phyloP scores from a whole-genome alignment of 2,888 invertebrate genomes.

The Drosophila affinis region DNA sequence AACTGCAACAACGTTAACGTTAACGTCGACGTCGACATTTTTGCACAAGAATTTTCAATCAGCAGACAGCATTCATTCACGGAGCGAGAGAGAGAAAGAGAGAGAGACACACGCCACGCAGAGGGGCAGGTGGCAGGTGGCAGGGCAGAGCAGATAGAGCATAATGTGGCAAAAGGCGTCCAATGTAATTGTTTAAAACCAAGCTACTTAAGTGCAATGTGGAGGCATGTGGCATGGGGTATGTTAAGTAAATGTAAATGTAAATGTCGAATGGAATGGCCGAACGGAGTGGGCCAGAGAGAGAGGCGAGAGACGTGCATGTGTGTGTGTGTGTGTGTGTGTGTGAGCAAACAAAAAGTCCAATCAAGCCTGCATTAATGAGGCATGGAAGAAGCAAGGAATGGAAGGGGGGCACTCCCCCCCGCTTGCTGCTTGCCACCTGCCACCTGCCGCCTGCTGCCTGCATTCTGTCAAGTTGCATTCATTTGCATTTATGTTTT shows the following conservation, averaged over 20 bases:
- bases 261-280: neutral
- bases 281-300: neutral
- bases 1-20: conserved; percentile 26
- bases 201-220: conserved; percentile 73
- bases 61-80: conserved; percentile 59
- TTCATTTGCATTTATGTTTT: conserved; percentile 79
- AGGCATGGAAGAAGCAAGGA: conserved; percentile 31
- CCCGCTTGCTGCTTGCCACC: neutral
- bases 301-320: no score
- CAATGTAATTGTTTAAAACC: conserved; percentile 74
- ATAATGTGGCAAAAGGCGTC: conserved; percentile 74
- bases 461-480: conserved; percentile 38
- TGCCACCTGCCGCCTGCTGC: no score
- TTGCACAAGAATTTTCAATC: conserved; percentile 79
- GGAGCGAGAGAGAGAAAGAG: neutral
- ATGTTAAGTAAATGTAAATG: neutral
- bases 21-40: conserved; percentile 76
- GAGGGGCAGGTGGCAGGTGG: neutral
- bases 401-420: conserved; percentile 4
- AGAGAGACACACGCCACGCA: neutral
- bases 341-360: conserved; percentile 71
- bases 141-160: conserved; percentile 26
- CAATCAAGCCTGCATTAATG: conserved; percentile 76
- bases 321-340: no score
- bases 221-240: neutral